Evolutionary conservation across 1,140 invertebrate species (phyloP).

Genomic region (Andricus grossulariae): DNA sequence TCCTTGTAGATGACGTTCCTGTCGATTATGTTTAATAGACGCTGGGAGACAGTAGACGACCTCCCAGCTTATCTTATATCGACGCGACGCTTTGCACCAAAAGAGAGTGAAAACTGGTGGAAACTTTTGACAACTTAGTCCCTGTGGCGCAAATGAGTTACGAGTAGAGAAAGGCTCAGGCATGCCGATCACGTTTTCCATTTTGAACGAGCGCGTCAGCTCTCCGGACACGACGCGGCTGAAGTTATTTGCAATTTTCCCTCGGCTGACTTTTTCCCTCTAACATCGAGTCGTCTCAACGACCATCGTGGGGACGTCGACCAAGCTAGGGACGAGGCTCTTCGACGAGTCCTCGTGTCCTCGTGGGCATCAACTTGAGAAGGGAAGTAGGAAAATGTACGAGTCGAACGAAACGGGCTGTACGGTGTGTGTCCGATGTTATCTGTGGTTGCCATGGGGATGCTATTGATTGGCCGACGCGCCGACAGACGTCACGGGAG

Average conservation of each 20-base stretch:
- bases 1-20: neutral
- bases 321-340: slow-evolving; percentile 47
- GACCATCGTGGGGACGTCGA: too few species aligned
- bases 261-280: slow-evolving; percentile 14
- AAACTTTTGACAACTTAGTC: slow-evolving; percentile 24
- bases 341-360: slow-evolving; percentile 2
- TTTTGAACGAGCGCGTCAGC: slow-evolving; percentile 13
- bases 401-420: slow-evolving; percentile 50
- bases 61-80: neutral
- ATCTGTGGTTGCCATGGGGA: slow-evolving; percentile 77
- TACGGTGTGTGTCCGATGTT: slow-evolving; percentile 74
- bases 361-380: slow-evolving; percentile 36
- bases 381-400: slow-evolving; percentile 52
- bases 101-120: slow-evolving; percentile 21
- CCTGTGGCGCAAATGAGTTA: slow-evolving; percentile 25
- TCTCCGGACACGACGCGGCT: neutral
- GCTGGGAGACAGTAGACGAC: neutral
- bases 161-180: neutral
- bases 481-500: slow-evolving; percentile 77
- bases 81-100: neutral
- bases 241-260: slow-evolving; percentile 27
- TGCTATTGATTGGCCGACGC: slow-evolving; percentile 77
- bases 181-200: slow-evolving; percentile 30
- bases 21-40: neutral
- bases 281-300: slow-evolving; percentile 47